Evolutionary conservation across 2,888 invertebrate genomes (phyloP).

Genomic region (Trissolcus brochymenae): DNA sequence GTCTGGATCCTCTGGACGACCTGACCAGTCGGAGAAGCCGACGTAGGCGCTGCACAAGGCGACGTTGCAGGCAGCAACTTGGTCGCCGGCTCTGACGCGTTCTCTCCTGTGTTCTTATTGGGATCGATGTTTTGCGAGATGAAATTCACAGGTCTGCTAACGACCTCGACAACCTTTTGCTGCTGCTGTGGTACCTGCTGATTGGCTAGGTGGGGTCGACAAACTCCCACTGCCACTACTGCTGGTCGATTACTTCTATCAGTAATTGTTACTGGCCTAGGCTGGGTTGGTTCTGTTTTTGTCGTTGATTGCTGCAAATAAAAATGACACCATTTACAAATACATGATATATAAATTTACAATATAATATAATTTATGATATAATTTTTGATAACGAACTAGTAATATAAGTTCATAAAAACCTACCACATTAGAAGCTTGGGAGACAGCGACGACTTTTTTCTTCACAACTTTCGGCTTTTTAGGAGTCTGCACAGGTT

Average conservation of each 20-base stretch:
- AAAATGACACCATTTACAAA: neutral
- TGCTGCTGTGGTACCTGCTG: slow-evolving; percentile 24
- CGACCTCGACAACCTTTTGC: slow-evolving; percentile 66
- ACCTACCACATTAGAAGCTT: slow-evolving; percentile 63
- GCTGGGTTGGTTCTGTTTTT: slow-evolving; percentile 62
- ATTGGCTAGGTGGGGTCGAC: slow-evolving; percentile 56
- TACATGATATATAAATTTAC: neutral
- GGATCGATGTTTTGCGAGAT: slow-evolving; percentile 66
- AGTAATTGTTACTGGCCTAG: slow-evolving; percentile 57
- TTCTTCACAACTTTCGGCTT: slow-evolving; percentile 72
- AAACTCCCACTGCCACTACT: slow-evolving; percentile 51
- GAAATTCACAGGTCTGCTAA: slow-evolving; percentile 64
- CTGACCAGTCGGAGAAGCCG: slow-evolving; percentile 68
- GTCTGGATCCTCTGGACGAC: slow-evolving; percentile 82
- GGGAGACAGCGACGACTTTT: slow-evolving; percentile 66
- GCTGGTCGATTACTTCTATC: slow-evolving; percentile 27
- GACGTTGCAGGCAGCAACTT: slow-evolving; percentile 65
- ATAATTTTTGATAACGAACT: too few relatives aligned
- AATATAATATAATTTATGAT: neutral
- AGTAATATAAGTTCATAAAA: neutral
- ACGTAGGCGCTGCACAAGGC: slow-evolving; percentile 62
- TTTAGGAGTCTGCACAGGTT: slow-evolving; percentile 60
- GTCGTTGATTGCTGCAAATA: slow-evolving; percentile 59
- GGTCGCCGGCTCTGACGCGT: slow-evolving; percentile 60
- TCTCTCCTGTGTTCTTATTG: slow-evolving; percentile 67